Conservation (phyloP, 2,113 vertebrate genomes). For the Dromas ardeola region DNA sequence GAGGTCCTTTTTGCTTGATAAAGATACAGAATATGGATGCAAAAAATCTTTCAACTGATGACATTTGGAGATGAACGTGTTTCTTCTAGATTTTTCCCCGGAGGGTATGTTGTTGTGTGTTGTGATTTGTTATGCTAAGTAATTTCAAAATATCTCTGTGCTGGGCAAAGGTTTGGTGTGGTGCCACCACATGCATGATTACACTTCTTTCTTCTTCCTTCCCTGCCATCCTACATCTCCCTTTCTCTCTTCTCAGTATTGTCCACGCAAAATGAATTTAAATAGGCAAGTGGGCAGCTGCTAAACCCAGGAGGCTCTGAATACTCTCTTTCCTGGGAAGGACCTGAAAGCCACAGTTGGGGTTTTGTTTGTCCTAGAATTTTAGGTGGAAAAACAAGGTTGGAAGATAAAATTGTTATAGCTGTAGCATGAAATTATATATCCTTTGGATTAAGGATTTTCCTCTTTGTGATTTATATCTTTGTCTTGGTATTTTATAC, state of each 20-base stretch:
- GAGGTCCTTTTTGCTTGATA: not conserved
- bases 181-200: not conserved
- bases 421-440: not conserved
- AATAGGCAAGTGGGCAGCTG: not conserved
- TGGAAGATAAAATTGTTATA: not conserved
- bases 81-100: not conserved
- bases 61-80: not conserved
- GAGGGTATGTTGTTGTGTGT: not conserved
- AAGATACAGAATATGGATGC: not conserved
- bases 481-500: not conserved
- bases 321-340: not conserved
- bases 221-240: not conserved
- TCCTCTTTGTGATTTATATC: not conserved
- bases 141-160: not conserved
- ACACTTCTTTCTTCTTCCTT: not conserved
- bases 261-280: not conserved
- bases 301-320: not conserved
- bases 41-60: conserved; percentile 6
- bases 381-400: not conserved
- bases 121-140: conserved; percentile 22
- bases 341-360: not conserved
- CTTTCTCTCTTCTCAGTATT: not conserved
- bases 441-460: not conserved
- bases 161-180: not conserved
- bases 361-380: not conserved